Evolutionary conservation across 2,888 invertebrate genomes (phyloP).

Genomic region (Synergus laeviventris): DNA sequence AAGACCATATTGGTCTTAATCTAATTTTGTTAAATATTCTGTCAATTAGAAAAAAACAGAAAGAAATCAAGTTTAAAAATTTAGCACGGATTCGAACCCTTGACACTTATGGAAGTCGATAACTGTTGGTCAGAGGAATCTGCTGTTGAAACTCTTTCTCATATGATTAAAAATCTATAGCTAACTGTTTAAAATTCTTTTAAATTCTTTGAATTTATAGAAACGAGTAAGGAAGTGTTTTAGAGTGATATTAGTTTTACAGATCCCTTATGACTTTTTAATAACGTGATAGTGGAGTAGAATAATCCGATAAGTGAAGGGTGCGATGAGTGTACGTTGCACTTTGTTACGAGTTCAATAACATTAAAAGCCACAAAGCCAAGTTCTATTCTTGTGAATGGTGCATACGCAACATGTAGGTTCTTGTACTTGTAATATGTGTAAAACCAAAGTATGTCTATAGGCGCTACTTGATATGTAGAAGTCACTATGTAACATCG

Average conservation of each 20-base stretch:
- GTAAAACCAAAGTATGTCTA: background rate
- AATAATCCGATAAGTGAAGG: background rate
- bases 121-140: too few relatives aligned
- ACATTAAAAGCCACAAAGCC: slow-evolving; percentile 44
- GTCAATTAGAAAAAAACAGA: too few relatives aligned
- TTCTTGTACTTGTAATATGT: slow-evolving; percentile 27
- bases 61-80: too few relatives aligned
- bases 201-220: too few relatives aligned
- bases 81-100: too few relatives aligned
- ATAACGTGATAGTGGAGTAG: background rate
- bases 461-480: background rate
- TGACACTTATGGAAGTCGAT: too few relatives aligned
- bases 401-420: slow-evolving; percentile 7
- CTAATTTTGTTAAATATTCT: too few relatives aligned
- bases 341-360: slow-evolving; percentile 61
- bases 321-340: slow-evolving; percentile 49
- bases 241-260: background rate
- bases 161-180: too few relatives aligned
- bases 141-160: too few relatives aligned
- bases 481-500: background rate
- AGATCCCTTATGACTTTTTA: background rate
- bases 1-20: slow-evolving; percentile 9
- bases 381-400: background rate
- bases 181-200: too few relatives aligned
- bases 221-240: too few relatives aligned